Conservation (phyloP, 2,797 vertebrate species). For the Pantherophis vulpinus region DNA sequence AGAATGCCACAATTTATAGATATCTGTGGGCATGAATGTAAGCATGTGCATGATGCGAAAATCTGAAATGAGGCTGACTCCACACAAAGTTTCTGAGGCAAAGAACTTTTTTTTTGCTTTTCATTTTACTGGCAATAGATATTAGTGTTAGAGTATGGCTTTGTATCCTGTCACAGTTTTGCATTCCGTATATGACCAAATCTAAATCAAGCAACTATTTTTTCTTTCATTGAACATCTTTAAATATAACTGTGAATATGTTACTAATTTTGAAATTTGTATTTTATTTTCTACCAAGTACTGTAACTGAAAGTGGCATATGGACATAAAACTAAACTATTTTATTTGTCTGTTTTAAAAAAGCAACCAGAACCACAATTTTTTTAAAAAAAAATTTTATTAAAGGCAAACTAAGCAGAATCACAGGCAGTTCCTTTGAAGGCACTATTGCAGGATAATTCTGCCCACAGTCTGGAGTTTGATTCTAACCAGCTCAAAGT, state of each 20-base stretch:
- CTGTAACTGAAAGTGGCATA: no score
- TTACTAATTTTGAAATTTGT: neutral
- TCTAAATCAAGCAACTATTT: neutral
- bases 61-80: neutral
- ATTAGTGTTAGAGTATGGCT: neutral
- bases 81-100: neutral
- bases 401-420: neutral
- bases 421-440: neutral
- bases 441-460: no score
- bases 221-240: neutral
- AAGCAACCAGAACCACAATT: neutral
- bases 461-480: no score
- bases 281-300: neutral
- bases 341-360: neutral
- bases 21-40: neutral
- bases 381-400: no score
- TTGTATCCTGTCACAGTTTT: neutral
- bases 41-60: neutral
- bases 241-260: neutral
- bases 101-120: neutral
- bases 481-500: no score
- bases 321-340: neutral
- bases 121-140: neutral
- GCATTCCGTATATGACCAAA: neutral
- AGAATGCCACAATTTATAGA: neutral